phyloP scores from a whole-genome alignment of 2,797 vertebrate species.

The Thamnophis elegans region DNA sequence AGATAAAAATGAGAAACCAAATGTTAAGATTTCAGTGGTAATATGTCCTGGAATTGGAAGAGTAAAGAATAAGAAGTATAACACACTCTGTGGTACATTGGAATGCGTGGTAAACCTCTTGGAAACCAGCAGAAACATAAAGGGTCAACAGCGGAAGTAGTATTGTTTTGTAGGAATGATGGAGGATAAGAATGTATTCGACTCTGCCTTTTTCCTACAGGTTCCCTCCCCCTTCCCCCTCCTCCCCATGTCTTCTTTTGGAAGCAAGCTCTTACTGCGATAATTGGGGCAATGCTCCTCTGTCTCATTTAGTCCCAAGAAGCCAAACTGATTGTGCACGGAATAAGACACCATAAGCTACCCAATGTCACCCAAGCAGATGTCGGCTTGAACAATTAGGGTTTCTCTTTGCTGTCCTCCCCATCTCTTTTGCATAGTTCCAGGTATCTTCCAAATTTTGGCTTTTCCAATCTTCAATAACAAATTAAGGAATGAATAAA shows the following conservation, averaged over 20 bases:
- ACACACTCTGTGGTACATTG: too few relatives aligned
- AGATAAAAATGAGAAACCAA: not conserved
- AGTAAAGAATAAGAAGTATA: not conserved
- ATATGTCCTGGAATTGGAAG: not conserved
- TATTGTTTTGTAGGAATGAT: not conserved
- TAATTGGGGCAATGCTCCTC: not conserved
- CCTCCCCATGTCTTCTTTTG: not conserved
- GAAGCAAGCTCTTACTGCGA: not conserved
- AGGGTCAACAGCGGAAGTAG: not conserved
- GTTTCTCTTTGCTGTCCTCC: not conserved
- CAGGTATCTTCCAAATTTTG: not conserved
- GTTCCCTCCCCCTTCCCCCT: not conserved
- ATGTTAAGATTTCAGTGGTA: not conserved
- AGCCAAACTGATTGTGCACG: not conserved
- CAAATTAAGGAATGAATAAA: not conserved
- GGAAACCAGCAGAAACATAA: not conserved
- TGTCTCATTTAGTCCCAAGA: not conserved
- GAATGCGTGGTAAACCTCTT: not conserved
- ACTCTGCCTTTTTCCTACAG: not conserved
- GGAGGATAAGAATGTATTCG: not conserved
- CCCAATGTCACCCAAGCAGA: not conserved
- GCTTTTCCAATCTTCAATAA: not conserved
- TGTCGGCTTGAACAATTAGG: not conserved
- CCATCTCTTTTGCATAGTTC: not conserved
- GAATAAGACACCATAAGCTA: not conserved